Evolutionary conservation across 2,797 vertebrate species (phyloP), one percentile per base, ranked within the genome.

Genomic region (Mus caroli): DNA sequence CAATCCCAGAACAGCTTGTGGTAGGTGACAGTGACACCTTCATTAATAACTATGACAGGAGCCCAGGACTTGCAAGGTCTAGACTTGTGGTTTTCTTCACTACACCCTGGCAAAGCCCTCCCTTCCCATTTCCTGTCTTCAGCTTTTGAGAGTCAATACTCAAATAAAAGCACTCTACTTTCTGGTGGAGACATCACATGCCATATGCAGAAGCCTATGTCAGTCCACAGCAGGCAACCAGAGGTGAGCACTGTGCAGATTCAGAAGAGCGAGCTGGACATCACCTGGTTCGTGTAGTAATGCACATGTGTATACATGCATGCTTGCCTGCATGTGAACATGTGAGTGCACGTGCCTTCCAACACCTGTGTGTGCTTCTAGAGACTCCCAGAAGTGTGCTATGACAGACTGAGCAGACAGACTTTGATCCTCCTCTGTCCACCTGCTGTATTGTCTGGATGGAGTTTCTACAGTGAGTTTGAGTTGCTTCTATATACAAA

Each of bases 161-260:
- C 17, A 24, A 71, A 73, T 64, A 58, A 28, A 79, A 50, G 5
- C 14, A 40, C 54, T 58, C 76, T 82, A 46, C 24, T 79, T 79
- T 88, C 67, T 13, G 54, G 77, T 4, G 52, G 67, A 50, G 10
- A 34, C 2, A 46, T 19, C 58, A 31, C 24, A 64, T 0, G 54
- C 26, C 11, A 19, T 10, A 11, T 13, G 22, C 6, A 69, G 50
- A 28, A 62, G 90, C 37, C 71, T 58, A 17, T 26, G 40, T 46
- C 9, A 0, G 6, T 1, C 3, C 8, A 1, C 2, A 28, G 6
- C 20, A 1, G 3, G 73, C 31, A 37, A 17, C n/a, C n/a, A 50
- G 13, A 43, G 19, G 54, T 3, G 40, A 82, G 31, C 62, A 54
- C 54, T 58, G 89, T 6, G 19, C n/a, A 67, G 69, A 56, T 0